A percentile compares a stretch with the other conserved stretches of the same genome.
These are phyloP conservation scores for Simalia tracyae DNA, from an alignment of 2,797 vertebrate species.

Conservation along the genomic window DNA sequence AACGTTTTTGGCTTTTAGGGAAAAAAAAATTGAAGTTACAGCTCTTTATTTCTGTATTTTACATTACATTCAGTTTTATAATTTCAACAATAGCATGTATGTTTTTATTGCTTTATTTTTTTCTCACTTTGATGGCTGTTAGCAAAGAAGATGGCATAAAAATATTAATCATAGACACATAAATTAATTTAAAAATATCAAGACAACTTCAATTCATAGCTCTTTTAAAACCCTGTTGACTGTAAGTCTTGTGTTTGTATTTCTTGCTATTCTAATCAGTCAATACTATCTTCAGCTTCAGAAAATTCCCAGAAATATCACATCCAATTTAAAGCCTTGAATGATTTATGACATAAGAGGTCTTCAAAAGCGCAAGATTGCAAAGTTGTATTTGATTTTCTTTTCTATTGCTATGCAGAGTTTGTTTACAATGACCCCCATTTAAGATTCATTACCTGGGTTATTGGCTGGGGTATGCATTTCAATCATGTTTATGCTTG, in stretches of 20 bases:
- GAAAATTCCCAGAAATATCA: constrained; percentile 17
- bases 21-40: not conserved
- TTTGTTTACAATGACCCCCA: constrained; percentile 54
- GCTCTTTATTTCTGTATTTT: not conserved
- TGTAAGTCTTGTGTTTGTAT: constrained; percentile 36
- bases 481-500: constrained; percentile 25
- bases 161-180: not conserved
- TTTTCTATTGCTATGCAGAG: constrained; percentile 34
- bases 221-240: constrained; percentile 42
- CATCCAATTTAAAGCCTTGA: constrained; percentile 52
- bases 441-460: constrained; percentile 38
- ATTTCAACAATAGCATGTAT: not conserved
- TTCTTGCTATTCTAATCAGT: constrained; percentile 6
- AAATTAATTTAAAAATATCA: constrained; percentile 47
- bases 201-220: constrained; percentile 40
- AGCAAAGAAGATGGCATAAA: constrained; percentile 32
- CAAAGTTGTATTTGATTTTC: constrained; percentile 46
- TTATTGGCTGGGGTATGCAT: constrained; percentile 40
- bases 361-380: constrained; percentile 50
- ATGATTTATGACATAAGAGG: constrained; percentile 50
- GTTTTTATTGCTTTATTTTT: not conserved
- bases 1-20: not conserved
- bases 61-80: not conserved
- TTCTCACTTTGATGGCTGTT: not conserved
- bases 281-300: constrained; percentile 38